Conservation (phyloP, 2,888 invertebrate species). For the Apodemia zela region DNA sequence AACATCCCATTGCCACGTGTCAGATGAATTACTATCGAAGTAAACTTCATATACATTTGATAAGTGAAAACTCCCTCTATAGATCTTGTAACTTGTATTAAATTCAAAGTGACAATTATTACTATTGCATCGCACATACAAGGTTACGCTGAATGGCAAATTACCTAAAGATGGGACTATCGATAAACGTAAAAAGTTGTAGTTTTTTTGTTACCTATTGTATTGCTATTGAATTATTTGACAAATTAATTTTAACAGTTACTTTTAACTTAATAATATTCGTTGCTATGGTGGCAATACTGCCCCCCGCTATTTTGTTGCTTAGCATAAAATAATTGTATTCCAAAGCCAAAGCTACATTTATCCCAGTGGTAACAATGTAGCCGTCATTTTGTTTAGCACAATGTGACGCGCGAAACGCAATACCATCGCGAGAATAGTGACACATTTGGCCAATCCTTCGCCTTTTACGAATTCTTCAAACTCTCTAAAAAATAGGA, state of each 20-base stretch:
- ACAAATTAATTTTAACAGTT: neutral
- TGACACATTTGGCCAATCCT: no score
- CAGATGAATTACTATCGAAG: neutral
- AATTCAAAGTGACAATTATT: conserved; percentile 3
- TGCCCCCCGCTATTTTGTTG: neutral
- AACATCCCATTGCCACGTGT: neutral
- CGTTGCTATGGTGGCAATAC: neutral
- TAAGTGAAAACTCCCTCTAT: neutral
- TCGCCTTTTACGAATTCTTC: no score
- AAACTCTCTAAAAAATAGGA: no score
- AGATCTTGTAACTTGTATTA: neutral
- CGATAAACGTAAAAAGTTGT: neutral
- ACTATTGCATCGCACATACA: neutral
- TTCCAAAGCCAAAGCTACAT: neutral
- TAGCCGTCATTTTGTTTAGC: neutral
- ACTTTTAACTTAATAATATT: neutral
- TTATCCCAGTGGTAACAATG: neutral
- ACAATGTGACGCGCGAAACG: no score
- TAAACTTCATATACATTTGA: neutral
- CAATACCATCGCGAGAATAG: no score
- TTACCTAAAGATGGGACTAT: neutral
- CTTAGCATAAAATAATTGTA: neutral
- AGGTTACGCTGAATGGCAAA: neutral
- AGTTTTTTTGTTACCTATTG: neutral
- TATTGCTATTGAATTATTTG: neutral